These are phyloP conservation scores for Upupa epops DNA, from an alignment of 2,113 vertebrate species.

Conservation along the genomic window DNA sequence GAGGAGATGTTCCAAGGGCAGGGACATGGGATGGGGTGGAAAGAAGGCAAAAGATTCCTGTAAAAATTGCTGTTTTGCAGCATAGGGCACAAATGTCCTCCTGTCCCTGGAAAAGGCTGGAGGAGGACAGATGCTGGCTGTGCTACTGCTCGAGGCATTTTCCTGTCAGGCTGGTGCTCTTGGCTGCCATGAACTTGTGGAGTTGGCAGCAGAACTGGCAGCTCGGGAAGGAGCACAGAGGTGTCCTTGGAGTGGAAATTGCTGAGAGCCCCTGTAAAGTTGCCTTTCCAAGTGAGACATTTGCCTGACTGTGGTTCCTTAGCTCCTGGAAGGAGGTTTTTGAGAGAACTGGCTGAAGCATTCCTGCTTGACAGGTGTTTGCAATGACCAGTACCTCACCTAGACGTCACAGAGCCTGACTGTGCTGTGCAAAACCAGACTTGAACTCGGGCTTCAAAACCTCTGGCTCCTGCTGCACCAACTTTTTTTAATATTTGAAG, in stretches of 20 bases:
- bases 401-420: neutral
- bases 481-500: neutral
- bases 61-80: neutral
- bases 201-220: neutral
- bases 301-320: neutral
- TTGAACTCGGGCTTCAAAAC: neutral
- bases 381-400: neutral
- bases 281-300: neutral
- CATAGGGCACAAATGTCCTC: neutral
- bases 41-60: neutral
- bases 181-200: neutral
- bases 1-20: neutral
- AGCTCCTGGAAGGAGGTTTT: neutral
- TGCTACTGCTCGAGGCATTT: neutral
- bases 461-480: neutral
- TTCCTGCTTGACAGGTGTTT: neutral
- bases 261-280: neutral
- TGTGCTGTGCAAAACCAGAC: neutral
- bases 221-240: neutral
- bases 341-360: neutral
- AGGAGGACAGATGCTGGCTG: neutral
- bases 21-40: accelerated
- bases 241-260: neutral
- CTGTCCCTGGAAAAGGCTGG: neutral
- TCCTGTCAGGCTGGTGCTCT: neutral